Base-by-base conservation (phyloP, 2,888 invertebrate species). In the Stenichneumon culpator region DNA sequence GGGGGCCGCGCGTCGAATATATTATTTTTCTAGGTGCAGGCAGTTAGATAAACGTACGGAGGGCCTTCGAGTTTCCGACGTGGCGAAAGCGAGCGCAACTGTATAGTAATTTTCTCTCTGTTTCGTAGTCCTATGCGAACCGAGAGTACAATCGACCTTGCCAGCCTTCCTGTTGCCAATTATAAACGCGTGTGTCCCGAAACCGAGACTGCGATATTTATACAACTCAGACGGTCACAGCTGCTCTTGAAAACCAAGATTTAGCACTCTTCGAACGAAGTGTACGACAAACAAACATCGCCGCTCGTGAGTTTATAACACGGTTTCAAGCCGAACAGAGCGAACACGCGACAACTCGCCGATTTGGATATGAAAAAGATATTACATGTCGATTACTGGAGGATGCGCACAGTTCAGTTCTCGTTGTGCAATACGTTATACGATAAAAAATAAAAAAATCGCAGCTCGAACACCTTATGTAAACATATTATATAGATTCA, bases 151-250 rank as follows among this genome's bases (percentile, higher is more conserved):
- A 77, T 87, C 88, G 90, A 90, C 91, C 91, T 91, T 91, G 91
- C 72, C 86, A 84, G 77, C 83, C 89, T 89, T 90, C 87, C 90
- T 86, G 88, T 91, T 90, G 44, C 92, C 91, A 91, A 91, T 91
- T 90, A 91, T 90, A 91, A 80, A 74, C 87, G 63, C 82, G 63
- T 74, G 57, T 80, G 78, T 74, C 72, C 78, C 81, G 78, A 84
- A 84, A 84, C 69, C 68, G 63, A 78, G 50, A 63, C 81, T 28
- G 14, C 54, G 54, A 4, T 54, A 69, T 84, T 79, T 54, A 63
- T 84, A 80, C 67, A 82, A 52, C 80, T 52, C 54, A 32, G 14
- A 47, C 50, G 72, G 65, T 72, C 69, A 68, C 47, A 50, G 80
- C 52, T 74, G 72, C 63, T 50, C 67, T 67, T 78, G 39, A 47